A percentile compares a stretch with the other conserved stretches of the same genome.
phyloP scores from a whole-genome alignment of 2,888 invertebrate genomes.

The Agrotis ipsilon region DNA sequence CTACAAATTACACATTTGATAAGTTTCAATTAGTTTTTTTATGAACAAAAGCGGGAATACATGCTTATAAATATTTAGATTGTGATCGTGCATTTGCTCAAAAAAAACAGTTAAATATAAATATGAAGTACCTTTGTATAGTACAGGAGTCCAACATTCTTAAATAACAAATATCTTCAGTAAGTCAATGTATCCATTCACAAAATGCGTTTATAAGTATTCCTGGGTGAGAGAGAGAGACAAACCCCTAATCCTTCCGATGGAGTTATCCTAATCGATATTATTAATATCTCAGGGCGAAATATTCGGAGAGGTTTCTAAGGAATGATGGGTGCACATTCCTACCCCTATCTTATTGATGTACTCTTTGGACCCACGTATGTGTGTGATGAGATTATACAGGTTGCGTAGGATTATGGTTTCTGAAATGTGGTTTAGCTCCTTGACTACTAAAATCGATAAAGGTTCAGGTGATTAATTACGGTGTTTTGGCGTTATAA shows the following conservation, averaged over 20 bases:
- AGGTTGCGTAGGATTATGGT: conserved; percentile 14
- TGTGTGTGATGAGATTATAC: conserved; percentile 46
- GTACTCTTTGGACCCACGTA: conserved; percentile 35
- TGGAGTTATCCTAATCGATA: conserved; percentile 65
- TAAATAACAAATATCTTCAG: conserved; percentile 25
- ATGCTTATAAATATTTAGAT: no score
- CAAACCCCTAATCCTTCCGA: conserved; percentile 52
- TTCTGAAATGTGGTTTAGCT: conserved; percentile 22
- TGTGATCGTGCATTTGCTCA: no score
- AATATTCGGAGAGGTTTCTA: conserved; percentile 59
- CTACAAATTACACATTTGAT: no score
- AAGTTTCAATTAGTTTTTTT: no score
- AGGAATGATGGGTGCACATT: conserved; percentile 66
- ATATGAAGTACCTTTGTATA: no score
- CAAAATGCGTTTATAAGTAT: conserved; percentile 45
- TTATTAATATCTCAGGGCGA: conserved; percentile 63
- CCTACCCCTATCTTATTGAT: conserved; percentile 60
- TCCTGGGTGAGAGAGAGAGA: conserved; percentile 46
- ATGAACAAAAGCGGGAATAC: no score
- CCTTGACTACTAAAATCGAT: conserved; percentile 19
- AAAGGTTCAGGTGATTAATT: not conserved
- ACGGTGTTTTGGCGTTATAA: no score
- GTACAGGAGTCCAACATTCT: conserved; percentile 29
- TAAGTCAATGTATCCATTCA: conserved; percentile 35
- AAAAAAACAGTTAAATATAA: no score